A percentile compares a stretch with the other conserved stretches of the same genome.
Conservation (phyloP, 2,797 vertebrate genomes). For the Merluccius polli region DNA sequence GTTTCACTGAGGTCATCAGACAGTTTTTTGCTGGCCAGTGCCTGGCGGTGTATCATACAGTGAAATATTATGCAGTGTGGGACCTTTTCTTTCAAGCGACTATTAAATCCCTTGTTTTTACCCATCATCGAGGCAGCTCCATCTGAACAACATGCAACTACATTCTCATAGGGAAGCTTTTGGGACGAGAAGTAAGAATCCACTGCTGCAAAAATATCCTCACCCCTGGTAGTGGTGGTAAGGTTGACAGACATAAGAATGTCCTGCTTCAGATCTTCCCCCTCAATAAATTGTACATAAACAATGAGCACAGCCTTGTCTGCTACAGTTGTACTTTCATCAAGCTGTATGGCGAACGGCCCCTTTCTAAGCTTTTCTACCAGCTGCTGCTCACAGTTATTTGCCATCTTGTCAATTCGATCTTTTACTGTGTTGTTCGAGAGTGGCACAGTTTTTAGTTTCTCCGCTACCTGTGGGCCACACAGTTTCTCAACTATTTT, state of each 20-base stretch:
- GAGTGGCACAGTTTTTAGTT: no score
- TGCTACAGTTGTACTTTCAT: conserved; percentile 1
- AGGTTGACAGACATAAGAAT: conserved; percentile 2
- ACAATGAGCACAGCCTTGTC: background rate
- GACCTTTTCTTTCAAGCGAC: background rate
- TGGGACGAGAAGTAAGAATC: background rate
- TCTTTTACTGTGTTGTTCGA: no score
- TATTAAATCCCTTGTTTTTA: conserved; percentile 1
- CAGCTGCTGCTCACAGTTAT: no score
- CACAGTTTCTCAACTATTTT: no score
- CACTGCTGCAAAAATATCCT: no score
- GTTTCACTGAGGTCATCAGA: conserved; percentile 26
- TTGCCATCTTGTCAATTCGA: no score
- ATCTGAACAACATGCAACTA: background rate
- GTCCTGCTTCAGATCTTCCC: background rate
- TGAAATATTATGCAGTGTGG: background rate
- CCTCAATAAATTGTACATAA: background rate
- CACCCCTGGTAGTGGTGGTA: no score
- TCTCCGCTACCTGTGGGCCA: no score
- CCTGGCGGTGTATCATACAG: conserved; percentile 14
- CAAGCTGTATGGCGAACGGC: no score
- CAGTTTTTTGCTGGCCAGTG: conserved; percentile 24
- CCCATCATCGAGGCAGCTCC: background rate
- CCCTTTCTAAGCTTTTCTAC: no score
- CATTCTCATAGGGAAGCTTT: background rate